Base-by-base conservation (phyloP, 1,140 invertebrate species). In the Myzus persicae region DNA sequence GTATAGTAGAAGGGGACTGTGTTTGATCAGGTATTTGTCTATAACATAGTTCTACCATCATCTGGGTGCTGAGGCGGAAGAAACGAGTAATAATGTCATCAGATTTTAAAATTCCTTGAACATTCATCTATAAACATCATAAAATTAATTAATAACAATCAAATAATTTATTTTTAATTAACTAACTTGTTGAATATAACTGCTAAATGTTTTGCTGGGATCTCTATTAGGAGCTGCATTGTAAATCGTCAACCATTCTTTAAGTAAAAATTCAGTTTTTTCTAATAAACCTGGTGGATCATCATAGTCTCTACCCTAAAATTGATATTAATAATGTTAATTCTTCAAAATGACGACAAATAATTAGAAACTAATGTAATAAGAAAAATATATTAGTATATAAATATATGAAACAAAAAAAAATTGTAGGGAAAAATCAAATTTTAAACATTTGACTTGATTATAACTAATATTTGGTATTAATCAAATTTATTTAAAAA, bases 1-100 rank as follows among this genome's bases (percentile, higher is more conserved):
- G 93, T 81, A 93, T 90, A 40, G 54, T 36, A 4, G 98, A 97
- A 94, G 98, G 96, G 26, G 97, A 96, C 91, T 98, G 96, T 4
- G 97, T 95, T 76, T 96, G 96, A 94, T 97, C 96, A 36, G 96
- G 95, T 26, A 98, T 95, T 7, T 97, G 96, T 93, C 98, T 96
- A 95, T 99, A 99, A 90, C 98, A 98, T 87, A 99, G 96, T 94
- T 99, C 99, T 0, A 99, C 98, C 95, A 99, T 99, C 96, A 99
- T 97, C 95, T 99, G 98, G 0, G 98, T 99, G 90, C 98, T 99
- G 36, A 99, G 97, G 46, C 99, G 97, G 96, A 99, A 99, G 95
- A 99, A 99, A 94, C 99, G 95, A 0, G 98, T 99, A 91, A 99
- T 99, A 93, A 99, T 96, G 95, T 99, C 99, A 94, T 99, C 99